Evolutionary conservation across 2,113 vertebrate species (phyloP).

Genomic region (Crotalus tigris): DNA sequence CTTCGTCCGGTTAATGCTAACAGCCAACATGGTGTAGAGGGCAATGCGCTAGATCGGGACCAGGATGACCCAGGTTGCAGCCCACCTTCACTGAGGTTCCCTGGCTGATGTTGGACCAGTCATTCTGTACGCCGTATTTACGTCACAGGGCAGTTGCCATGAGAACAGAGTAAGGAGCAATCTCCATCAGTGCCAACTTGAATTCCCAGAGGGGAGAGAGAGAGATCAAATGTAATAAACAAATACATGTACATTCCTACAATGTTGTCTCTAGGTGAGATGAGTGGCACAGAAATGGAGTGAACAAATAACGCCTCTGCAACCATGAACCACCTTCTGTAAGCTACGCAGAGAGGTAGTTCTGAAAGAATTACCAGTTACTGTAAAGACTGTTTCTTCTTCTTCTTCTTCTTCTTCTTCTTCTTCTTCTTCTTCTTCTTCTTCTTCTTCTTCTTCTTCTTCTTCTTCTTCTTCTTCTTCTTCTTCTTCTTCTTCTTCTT

Average conservation of each 20-base stretch:
- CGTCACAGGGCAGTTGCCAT: neutral
- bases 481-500: too few relatives aligned
- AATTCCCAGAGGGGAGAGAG: neutral
- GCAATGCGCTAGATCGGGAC: accelerated
- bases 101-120: neutral
- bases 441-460: too few relatives aligned
- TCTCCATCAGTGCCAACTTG: neutral
- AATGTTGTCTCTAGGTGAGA: neutral
- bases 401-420: too few relatives aligned
- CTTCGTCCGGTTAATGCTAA: neutral
- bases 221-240: neutral
- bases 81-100: neutral
- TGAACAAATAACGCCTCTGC: neutral
- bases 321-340: neutral
- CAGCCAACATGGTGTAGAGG: neutral
- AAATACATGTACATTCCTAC: neutral
- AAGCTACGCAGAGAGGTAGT: neutral
- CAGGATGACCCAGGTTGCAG: neutral
- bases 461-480: too few relatives aligned
- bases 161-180: neutral
- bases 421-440: too few relatives aligned
- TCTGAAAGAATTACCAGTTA: too few relatives aligned
- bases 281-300: neutral
- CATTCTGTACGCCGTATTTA: neutral
- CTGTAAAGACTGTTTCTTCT: too few relatives aligned